phyloP scores from a whole-genome alignment of 2,797 vertebrate genomes.

The Antrozous pallidus region DNA sequence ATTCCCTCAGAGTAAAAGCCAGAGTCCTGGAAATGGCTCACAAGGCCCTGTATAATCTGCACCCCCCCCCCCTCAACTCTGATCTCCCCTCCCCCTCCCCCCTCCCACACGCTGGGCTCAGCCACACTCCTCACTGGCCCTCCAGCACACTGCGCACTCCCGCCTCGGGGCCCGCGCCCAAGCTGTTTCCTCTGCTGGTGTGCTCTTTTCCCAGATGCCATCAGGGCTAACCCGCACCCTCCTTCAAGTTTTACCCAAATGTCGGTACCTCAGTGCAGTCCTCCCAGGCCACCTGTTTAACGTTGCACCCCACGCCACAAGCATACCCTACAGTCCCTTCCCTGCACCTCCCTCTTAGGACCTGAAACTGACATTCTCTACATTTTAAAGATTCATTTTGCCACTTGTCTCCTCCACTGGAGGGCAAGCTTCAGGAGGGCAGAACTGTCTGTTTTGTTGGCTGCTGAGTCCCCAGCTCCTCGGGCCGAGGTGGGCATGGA shows the following conservation, averaged over 20 bases:
- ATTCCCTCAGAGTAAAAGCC: too few relatives aligned
- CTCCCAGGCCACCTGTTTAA: not conserved
- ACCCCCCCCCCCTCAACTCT: not conserved
- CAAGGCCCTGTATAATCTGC: not conserved
- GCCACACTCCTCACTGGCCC: not conserved
- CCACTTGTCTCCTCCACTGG: not conserved
- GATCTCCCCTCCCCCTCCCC: not conserved
- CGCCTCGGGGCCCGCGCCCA: too few relatives aligned
- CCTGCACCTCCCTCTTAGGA: not conserved
- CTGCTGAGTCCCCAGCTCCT: not conserved
- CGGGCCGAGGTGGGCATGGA: accelerated
- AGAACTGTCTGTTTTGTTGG: accelerated
- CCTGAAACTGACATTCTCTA: not conserved
- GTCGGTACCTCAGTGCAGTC: not conserved
- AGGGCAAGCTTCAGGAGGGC: accelerated
- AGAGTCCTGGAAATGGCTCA: not conserved
- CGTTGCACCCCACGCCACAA: not conserved
- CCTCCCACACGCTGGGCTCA: not conserved
- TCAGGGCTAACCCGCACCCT: not conserved
- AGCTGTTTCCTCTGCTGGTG: too few relatives aligned
- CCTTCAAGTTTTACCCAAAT: not conserved
- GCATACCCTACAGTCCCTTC: accelerated
- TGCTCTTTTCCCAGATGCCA: not conserved
- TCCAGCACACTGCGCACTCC: not conserved
- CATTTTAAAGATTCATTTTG: not conserved